Evolutionary conservation across 1,140 invertebrate species (phyloP).

Genomic region (Ceratina australensis): DNA sequence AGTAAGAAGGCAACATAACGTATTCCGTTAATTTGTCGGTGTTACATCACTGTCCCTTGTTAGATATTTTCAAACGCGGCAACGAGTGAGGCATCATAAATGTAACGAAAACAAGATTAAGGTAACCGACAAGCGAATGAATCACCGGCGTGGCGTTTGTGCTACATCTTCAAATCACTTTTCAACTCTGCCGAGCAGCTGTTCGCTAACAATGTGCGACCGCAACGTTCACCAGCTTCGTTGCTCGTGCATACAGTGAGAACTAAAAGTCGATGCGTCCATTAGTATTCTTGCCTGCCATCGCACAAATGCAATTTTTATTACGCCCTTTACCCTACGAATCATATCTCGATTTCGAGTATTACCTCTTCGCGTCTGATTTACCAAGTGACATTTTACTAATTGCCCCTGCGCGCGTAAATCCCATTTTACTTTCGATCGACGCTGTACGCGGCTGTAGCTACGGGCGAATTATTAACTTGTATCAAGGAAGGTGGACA

Average conservation of each 20-base stretch:
- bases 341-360: no score
- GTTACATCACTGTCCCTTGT: no score
- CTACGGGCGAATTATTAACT: conserved; percentile 6
- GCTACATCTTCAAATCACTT: background rate
- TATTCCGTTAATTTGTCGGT: no score
- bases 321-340: no score
- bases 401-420: no score
- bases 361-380: no score
- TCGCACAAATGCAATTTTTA: no score
- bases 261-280: no score
- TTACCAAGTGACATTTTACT: no score
- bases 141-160: background rate
- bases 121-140: background rate
- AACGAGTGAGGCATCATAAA: background rate
- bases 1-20: no score
- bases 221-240: background rate
- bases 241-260: no score
- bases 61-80: background rate
- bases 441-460: background rate
- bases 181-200: background rate
- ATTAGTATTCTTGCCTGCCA: no score
- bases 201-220: conserved; percentile 1
- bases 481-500: background rate
- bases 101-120: background rate
- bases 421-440: background rate